Evolutionary conservation across 2,888 invertebrate genomes (phyloP), one percentile per base, ranked within the genome.

Genomic region (Scaptomyza cyrtandrae): DNA sequence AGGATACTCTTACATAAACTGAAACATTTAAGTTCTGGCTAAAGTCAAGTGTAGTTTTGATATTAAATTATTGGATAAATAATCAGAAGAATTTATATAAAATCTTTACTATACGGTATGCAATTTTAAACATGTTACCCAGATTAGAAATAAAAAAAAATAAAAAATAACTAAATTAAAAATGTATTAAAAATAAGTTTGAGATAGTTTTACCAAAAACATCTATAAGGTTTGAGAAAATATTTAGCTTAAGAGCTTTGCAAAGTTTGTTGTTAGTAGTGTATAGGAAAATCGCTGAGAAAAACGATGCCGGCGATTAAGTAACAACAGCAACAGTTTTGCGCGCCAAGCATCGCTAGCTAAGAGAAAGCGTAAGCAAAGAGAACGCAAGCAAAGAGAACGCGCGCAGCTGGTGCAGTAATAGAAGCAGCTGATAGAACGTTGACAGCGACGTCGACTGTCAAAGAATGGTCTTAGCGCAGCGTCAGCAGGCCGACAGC

Each of bases 321-420:
- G 85, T 87, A 85, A 87, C 82, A 87, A 85, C 71, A 84, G 87
- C 83, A 84, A 84, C 83, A 84, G 83, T 87, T 84, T 84, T 87
- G 68, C 82, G 87, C 85, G 85, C 83, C 87, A 86, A 73, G 43
- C 65, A 44, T 66, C 27, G 9, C 48, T 6, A 59, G 27, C 49
- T 33, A 65, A 77, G 68, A 77, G 64, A 66, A 33, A 66, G 41
- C n/a, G 33, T 27, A 10, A 49, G 27, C 29, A 6, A 74, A 71
- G 70, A 81, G 80, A 64, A 39, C 14, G 19, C 6, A 7, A 11
- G 13, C 7, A 33, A 73, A 72, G 67, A 86, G 81, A 84, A 63
- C 61, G 46, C 68, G 37, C 80, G 61, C 78, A 74, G 70, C 73
- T 81, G 76, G 72, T 81, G 85, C 85, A 86, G 81, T 69, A 67